Evolutionary conservation across 2,113 vertebrate genomes (phyloP).

Genomic region (Festucalex cinctus): DNA sequence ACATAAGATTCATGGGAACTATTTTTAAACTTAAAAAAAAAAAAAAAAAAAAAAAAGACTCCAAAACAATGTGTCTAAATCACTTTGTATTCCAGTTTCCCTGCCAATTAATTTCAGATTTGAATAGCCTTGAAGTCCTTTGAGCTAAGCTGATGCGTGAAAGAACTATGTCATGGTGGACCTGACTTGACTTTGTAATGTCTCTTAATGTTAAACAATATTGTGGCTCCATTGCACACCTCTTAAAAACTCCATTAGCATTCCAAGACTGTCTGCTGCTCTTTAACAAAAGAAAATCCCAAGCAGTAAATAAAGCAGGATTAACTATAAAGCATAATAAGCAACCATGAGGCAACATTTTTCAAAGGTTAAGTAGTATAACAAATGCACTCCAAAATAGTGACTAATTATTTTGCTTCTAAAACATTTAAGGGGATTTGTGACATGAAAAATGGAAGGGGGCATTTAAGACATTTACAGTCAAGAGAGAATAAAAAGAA

Average conservation of each 20-base stretch:
- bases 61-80: neutral
- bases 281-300: conserved; percentile 36
- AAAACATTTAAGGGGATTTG: conserved; percentile 1
- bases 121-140: neutral
- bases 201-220: neutral
- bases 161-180: neutral
- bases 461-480: neutral
- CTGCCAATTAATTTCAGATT: neutral
- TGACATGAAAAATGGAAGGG: neutral
- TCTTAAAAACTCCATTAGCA: conserved; percentile 32
- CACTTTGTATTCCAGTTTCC: neutral
- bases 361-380: conserved; percentile 56
- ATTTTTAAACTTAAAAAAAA: too few relatives aligned
- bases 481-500: neutral
- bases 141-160: neutral
- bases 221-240: conserved; percentile 27
- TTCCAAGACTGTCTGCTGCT: conserved; percentile 22
- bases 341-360: neutral
- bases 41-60: neutral
- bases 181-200: neutral
- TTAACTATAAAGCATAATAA: conserved; percentile 21
- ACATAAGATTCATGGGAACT: neutral
- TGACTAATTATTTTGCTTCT: conserved; percentile 27
- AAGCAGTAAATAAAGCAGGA: conserved; percentile 3
- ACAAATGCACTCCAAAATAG: conserved; percentile 40